phyloP scores from a whole-genome alignment of 2,888 invertebrate genomes.

The Synergus japonicus region DNA sequence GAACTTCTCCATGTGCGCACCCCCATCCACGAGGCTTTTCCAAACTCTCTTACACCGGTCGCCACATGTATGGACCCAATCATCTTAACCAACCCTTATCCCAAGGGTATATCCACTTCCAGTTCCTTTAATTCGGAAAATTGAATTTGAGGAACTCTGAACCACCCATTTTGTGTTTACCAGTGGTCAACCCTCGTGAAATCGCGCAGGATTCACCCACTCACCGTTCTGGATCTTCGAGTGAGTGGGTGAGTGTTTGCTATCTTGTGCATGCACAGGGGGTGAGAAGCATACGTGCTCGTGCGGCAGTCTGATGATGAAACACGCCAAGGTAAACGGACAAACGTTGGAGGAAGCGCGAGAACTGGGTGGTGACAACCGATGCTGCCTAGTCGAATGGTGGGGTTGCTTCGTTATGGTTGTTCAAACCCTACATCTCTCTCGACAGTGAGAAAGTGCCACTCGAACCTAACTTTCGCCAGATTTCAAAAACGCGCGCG shows the following conservation, averaged over 20 bases:
- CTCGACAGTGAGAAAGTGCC: conserved; percentile 40
- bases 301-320: conserved; percentile 29
- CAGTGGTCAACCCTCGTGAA: background rate
- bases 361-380: conserved; percentile 34
- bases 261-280: conserved; percentile 12
- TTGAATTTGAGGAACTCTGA: background rate
- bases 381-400: conserved; percentile 27
- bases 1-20: conserved; percentile 13
- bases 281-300: conserved; percentile 20
- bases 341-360: conserved; percentile 26
- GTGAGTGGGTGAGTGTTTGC: conserved; percentile 9
- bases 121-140: background rate
- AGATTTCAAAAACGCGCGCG: conserved; percentile 35
- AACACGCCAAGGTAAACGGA: conserved; percentile 41
- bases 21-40: background rate
- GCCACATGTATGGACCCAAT: conserved; percentile 9
- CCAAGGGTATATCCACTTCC: background rate
- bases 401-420: conserved; percentile 39
- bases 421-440: conserved; percentile 32
- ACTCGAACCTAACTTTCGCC: conserved; percentile 27
- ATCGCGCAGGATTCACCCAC: conserved; percentile 1
- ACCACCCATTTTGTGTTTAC: background rate
- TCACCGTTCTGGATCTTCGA: background rate
- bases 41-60: conserved; percentile 14
- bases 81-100: conserved; percentile 10